Conservation (phyloP, 2,797 vertebrate species). For the Vespertilio murinus region DNA sequence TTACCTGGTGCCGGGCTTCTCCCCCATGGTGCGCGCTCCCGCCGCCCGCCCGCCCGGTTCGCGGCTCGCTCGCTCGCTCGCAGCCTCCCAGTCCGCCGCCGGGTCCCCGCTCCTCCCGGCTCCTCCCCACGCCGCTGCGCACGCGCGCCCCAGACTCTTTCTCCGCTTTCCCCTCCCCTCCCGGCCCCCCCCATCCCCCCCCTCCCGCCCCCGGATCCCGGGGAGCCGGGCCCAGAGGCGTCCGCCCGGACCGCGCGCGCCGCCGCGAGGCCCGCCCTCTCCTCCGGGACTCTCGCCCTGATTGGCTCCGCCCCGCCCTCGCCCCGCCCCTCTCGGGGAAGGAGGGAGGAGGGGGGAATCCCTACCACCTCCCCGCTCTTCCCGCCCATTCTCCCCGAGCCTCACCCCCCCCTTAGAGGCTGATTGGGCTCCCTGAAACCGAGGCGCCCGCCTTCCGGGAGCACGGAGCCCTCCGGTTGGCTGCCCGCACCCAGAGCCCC, state of each 20-base stretch:
- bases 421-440: constrained; percentile 8
- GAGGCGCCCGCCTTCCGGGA: constrained; percentile 11
- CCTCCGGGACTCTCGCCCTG: not conserved
- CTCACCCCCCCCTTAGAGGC: not conserved
- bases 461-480: constrained; percentile 43
- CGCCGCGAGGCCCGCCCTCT: constrained; percentile 21
- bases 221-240: constrained; percentile 53
- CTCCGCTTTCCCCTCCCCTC: constrained; percentile 35
- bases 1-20: constrained; percentile 82
- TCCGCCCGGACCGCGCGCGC: constrained; percentile 69
- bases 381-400: constrained; percentile 44
- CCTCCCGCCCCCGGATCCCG: not conserved
- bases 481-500: not conserved
- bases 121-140: constrained; percentile 68
- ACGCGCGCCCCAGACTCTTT: constrained; percentile 55
- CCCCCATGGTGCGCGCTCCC: constrained; percentile 76
- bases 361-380: not conserved
- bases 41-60: constrained; percentile 59
- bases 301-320: constrained; percentile 5
- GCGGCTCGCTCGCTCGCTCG: constrained; percentile 39
- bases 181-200: not conserved
- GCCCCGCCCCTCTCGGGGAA: not conserved
- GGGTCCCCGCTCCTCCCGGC: constrained; percentile 67
- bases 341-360: not conserved
- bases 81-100: constrained; percentile 56